These are phyloP conservation scores for Psylliodes chrysocephalus DNA, from an alignment of 2,888 invertebrate species.

Conservation along the genomic window DNA sequence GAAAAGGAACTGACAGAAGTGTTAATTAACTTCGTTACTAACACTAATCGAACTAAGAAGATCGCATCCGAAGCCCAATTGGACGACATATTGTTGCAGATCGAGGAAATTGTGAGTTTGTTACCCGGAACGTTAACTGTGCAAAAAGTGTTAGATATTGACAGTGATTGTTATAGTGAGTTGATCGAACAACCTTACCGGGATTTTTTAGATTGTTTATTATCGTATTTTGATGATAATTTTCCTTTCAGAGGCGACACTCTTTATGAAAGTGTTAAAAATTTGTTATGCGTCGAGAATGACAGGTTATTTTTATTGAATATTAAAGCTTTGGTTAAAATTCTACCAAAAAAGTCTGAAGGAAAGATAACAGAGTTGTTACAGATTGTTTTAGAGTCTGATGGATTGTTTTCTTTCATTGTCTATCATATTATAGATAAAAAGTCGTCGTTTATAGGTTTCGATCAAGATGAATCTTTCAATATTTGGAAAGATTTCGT, in stretches of 20 bases:
- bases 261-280: conserved; percentile 63
- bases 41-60: conserved; percentile 50
- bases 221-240: conserved; percentile 66
- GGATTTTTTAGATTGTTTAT: conserved; percentile 65
- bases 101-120: conserved; percentile 57
- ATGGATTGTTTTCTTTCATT: conserved; percentile 68
- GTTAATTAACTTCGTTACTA: conserved; percentile 35
- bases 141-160: conserved; percentile 71
- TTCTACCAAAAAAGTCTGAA: conserved; percentile 64
- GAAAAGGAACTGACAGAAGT: conserved; percentile 37
- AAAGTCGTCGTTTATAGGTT: conserved; percentile 54
- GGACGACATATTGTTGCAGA: conserved; percentile 52
- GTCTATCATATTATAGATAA: conserved; percentile 38
- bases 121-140: conserved; percentile 72
- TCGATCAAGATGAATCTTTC: conserved; percentile 52
- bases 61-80: conserved; percentile 61
- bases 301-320: conserved; percentile 65
- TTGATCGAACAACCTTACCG: conserved; percentile 66
- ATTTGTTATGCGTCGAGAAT: conserved; percentile 69
- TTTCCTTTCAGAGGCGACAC: conserved; percentile 68
- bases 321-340: conserved; percentile 64
- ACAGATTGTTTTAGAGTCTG: conserved; percentile 67
- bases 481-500: conserved; percentile 64
- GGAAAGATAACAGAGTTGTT: conserved; percentile 62
- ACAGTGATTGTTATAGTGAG: conserved; percentile 61